phyloP scores from a whole-genome alignment of 2,797 vertebrate species.

The Calcarius lapponicus region DNA sequence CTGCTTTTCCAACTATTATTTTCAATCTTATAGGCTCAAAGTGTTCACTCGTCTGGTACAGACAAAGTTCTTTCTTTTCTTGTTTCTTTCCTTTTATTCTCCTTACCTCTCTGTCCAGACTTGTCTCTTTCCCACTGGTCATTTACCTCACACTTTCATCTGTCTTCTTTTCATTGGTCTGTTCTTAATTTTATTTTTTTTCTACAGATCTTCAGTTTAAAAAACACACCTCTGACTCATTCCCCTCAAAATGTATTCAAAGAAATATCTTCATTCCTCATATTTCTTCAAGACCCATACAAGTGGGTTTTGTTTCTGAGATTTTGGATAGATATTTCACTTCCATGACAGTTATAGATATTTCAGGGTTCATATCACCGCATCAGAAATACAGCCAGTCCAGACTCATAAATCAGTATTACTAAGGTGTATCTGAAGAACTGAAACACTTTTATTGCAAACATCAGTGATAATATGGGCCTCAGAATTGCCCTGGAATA shows the following conservation, averaged over 20 bases:
- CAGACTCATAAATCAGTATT: constrained; percentile 77
- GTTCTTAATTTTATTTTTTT: constrained; percentile 52
- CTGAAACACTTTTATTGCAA: constrained; percentile 75
- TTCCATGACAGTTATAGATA: constrained; percentile 72
- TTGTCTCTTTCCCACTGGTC: not conserved
- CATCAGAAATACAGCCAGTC: constrained; percentile 74
- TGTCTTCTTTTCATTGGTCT: constrained; percentile 27
- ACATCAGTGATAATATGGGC: constrained; percentile 74
- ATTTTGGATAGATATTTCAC: constrained; percentile 73
- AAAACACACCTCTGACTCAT: constrained; percentile 34
- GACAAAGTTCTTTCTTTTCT: not conserved
- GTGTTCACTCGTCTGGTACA: not conserved
- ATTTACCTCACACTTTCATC: constrained; percentile 29
- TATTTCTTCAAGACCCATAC: constrained; percentile 46
- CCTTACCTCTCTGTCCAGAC: not conserved
- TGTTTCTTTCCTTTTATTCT: not conserved
- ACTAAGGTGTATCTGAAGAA: constrained; percentile 76
- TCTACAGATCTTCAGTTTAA: constrained; percentile 13
- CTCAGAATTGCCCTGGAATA: constrained; percentile 78
- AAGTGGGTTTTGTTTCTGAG: constrained; percentile 48
- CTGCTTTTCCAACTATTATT: not conserved
- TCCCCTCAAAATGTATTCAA: constrained; percentile 48
- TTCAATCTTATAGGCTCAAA: not conserved
- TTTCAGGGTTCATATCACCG: constrained; percentile 73
- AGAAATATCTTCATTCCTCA: constrained; percentile 53